Evolutionary conservation across 2,888 invertebrate species (phyloP).

Genomic region (Tenthredo notha): DNA sequence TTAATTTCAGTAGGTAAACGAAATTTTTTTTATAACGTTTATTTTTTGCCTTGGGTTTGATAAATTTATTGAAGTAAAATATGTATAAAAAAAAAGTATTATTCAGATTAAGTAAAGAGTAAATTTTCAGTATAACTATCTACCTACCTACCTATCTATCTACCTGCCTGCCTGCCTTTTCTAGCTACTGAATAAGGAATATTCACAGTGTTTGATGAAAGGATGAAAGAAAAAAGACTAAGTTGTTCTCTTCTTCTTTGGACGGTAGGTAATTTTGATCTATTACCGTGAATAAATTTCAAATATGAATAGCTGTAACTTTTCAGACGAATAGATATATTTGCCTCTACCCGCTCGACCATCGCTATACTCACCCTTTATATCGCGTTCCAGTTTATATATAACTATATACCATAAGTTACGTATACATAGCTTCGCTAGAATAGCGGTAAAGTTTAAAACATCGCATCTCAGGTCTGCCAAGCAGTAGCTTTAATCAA

Average conservation of each 20-base stretch:
- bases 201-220: constrained; percentile 19
- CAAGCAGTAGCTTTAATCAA: constrained; percentile 43
- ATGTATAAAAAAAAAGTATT: not conserved
- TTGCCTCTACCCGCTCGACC: not conserved
- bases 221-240: not conserved
- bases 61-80: constrained; percentile 9
- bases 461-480: not conserved
- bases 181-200: constrained; percentile 22
- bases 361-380: not conserved
- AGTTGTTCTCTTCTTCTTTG: constrained; percentile 2
- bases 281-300: constrained; percentile 45
- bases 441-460: constrained; percentile 18
- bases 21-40: not conserved
- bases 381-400: not conserved
- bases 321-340: constrained; percentile 45
- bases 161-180: not conserved
- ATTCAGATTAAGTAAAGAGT: not conserved
- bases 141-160: not conserved
- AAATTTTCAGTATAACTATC: not conserved
- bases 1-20: constrained; percentile 22
- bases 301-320: constrained; percentile 34
- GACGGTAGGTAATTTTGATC: constrained; percentile 28
- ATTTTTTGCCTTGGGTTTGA: not conserved
- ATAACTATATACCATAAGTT: not conserved
- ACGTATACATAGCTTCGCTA: not conserved